A percentile compares a stretch with the other conserved stretches of the same genome.
Conservation (phyloP, 1,140 invertebrate genomes). For the Drosophila miranda region DNA sequence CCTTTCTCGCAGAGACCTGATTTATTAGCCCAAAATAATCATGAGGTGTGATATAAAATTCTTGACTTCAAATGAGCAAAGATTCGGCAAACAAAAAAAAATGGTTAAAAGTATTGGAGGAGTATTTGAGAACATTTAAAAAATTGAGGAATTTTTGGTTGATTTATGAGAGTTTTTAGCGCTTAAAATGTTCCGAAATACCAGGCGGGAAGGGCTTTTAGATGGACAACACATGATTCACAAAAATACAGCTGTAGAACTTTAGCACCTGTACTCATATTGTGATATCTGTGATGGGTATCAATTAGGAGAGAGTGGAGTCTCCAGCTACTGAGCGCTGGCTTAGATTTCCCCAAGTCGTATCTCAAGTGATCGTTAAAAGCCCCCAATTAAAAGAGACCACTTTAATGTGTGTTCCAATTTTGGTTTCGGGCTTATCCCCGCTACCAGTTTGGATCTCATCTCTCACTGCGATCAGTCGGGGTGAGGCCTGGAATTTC, state of each 20-base stretch:
- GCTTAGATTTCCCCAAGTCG: constrained; percentile 27
- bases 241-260: no score
- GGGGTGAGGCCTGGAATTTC: constrained; percentile 25
- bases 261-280: no score
- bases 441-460: constrained; percentile 18
- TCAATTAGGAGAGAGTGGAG: not conserved
- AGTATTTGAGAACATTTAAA: no score
- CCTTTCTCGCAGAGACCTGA: not conserved
- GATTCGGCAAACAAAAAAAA: no score
- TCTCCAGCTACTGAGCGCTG: not conserved
- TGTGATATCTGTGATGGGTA: not conserved
- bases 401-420: constrained; percentile 40
- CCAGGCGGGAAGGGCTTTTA: no score
- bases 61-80: no score
- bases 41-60: no score
- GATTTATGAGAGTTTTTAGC: no score
- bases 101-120: no score
- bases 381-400: constrained; percentile 24
- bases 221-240: no score
- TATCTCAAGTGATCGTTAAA: constrained; percentile 33
- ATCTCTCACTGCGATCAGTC: not conserved
- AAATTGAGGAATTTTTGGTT: no score
- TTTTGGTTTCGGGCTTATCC: constrained; percentile 15
- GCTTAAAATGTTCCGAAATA: no score
- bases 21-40: not conserved